Evolutionary conservation across 2,888 invertebrate genomes (phyloP), one percentile per base, ranked within the genome.

Genomic region (Drosophila sordidula): DNA sequence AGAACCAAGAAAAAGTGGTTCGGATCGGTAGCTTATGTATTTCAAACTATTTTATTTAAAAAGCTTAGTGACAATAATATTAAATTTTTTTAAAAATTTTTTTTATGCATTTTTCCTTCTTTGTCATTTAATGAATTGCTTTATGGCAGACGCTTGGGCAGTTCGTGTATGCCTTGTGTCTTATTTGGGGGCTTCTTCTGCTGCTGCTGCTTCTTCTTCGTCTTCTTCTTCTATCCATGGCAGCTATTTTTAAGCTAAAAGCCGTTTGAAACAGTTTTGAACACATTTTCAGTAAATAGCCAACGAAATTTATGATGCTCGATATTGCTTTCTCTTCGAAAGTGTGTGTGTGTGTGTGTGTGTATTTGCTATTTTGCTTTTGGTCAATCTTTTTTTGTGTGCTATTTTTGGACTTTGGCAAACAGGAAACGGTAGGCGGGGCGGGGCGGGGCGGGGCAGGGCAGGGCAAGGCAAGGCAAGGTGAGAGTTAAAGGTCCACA

Each of bases 221-320:
- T 29, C 39, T 22, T 34, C 51, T 11, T 44, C 36, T 22, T 9
- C 36, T 16, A 29, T 16, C n/a, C 44, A 25, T 16, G 46, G 55
- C 49, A 12, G 47, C 75, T 75, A 75, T 75, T 75, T 75, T 67
- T 68, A 59, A 41, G 45, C 45, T 76, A 61, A 68, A 77, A 73
- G 56, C 41, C 78, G 62, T 78, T 84, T 87, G 41, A 87, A 82
- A 72, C 75, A 84, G 64, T 78, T 81, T 77, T 65, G 55, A 75
- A 57, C 61, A 64, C 38, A 52, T 76, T 63, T 63, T 65, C 56
- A 69, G 64, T 78, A 78, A 75, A 75, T 77, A 62, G 68, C 68
- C 18, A 50, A 67, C 51, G 38, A 57, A 75, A 81, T 87, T 78
- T 85, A 87, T 82, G 86, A 82, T 69, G 65, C 78, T 64, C 58